Percentiles rank a stretch among this genome's conserved stretches.
Evolutionary conservation across 2,888 invertebrate species (phyloP).

Genomic region (Dryococelus australis): DNA sequence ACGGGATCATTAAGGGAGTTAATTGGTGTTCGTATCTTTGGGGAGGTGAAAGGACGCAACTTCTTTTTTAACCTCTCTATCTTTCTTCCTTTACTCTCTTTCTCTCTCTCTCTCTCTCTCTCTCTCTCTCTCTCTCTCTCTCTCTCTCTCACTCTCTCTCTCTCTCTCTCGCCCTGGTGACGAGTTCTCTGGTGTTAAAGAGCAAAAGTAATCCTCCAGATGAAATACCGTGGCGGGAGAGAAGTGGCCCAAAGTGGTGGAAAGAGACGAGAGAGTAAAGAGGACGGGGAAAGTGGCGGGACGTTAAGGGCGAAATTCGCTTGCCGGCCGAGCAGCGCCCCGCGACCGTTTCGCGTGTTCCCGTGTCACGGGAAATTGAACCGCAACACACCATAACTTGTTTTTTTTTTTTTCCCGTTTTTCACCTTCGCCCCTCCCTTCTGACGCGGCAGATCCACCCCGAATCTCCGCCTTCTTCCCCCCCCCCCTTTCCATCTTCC

Average conservation of each 20-base stretch:
- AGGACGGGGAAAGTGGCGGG: conserved; percentile 23
- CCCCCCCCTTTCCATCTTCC: conserved; percentile 1
- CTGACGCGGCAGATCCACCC: too few relatives aligned
- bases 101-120: not conserved
- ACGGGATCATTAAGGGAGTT: not conserved
- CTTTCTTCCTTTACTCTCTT: too few relatives aligned
- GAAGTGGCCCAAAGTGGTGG: too few relatives aligned
- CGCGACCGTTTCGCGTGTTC: conserved; percentile 37
- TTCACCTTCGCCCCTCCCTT: not conserved
- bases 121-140: not conserved
- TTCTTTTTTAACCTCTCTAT: not conserved
- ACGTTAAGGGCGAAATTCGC: conserved; percentile 40
- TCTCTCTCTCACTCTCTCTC: conserved; percentile 17
- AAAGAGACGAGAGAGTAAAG: conserved; percentile 11
- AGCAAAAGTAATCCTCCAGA: conserved; percentile 38
- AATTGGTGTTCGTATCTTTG: not conserved
- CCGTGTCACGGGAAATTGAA: conserved; percentile 42
- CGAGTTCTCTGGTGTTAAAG: not conserved
- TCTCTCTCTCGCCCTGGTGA: conserved; percentile 22
- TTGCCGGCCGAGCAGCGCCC: conserved; percentile 36
- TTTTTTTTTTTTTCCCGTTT: conserved; percentile 11
- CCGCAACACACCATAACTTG: conserved; percentile 28
- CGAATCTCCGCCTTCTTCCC: conserved; percentile 4
- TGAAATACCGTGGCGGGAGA: conserved; percentile 37
- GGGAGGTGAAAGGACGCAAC: not conserved